Base-by-base conservation (phyloP, 2,113 vertebrate species). In the Ictalurus punctatus region DNA sequence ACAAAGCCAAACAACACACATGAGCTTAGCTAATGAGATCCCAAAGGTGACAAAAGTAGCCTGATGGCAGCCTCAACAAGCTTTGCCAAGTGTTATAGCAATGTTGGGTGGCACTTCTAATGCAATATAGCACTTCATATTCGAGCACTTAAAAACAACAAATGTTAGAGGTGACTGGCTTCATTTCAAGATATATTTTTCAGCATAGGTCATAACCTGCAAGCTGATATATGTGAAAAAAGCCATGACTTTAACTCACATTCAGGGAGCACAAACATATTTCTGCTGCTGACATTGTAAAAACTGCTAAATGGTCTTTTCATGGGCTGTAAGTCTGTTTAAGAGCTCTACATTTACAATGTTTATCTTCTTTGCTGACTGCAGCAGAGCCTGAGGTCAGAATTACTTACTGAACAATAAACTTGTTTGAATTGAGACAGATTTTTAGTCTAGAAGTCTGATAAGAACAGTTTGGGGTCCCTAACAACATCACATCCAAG, bases 11-110 rank as follows among this genome's bases (percentile, higher is more conserved):
- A 87, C 65, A 58, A 84, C 30, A 44, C 83, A 61, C 65, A 85
- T 76, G 80, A 82, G 90, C 61, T 84, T 81, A 82, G 87, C 85
- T 91, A 83, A 87, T 86, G 63, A 89, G 88, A 48, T 89, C 88
- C 90, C 90, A 87, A 69, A 87, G 88, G 90, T 81, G 76, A 86
- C 73, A 87, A 40, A 40, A 73, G 58, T 54, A 58, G 23, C 63
- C 13, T 52, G 21, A 78, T 63, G 59, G 83, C 83, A 69, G 58
- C 40, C 27, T 63, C 13, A 79, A 85, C 13, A 12, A 34, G n/a
- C 8, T 6, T n/a, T 34, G 78, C 23, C 71, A 10, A 23, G 30
- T 37, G 69, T 16, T 58, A 76, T 12, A 27, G 82, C 54, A 61
- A 58, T n/a, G n/a, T 67, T 52, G 27, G 48, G 30, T 78, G 87